Evolutionary conservation across 2,797 vertebrate genomes (phyloP), one percentile per base, ranked within the genome.

Genomic region (Pempheris klunzingeri): DNA sequence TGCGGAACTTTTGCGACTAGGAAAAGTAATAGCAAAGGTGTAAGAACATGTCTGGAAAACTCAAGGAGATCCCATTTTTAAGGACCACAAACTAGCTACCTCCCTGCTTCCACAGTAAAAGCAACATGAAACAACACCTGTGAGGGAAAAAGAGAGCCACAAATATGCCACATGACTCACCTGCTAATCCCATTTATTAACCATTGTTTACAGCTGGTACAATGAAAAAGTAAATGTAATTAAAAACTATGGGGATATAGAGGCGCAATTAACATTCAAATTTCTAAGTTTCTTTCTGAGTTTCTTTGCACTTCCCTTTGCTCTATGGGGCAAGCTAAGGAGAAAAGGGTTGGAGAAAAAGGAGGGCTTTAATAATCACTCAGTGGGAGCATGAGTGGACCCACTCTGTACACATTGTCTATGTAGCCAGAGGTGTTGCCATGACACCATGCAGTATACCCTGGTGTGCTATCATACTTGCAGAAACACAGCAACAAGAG

Each of bases 221-320:
- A 64, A 80, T 74, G 80, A 76, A 88, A 89, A 75, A 76, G 76
- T 74, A 64, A 81, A 84, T 61, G 78, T 77, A 85, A 92, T 92
- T 88, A 87, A 46, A 91, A 90, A 88, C 82, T 57, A 86, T 67
- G 80, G 64, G 67, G 68, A 81, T 74, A 82, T 77, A 78, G 85
- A 91, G 65, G 82, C 78, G 78, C 77, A 89, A 91, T 93, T 92
- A 90, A 74, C 70, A 90, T 88, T 87, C 74, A 68, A 87, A 90
- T 82, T 0, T 77, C 49, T 72, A n/a, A n/a, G n/a, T n/a, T n/a
- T n/a, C n/a, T n/a, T n/a, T n/a, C n/a, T n/a, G n/a, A n/a, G 71
- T 81, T 78, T 86, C 71, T 82, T 80, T 74, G 59, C 76, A 34
- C 44, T 66, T 43, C 9, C 26, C 26, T 84, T 71, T 72, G 69